These are phyloP conservation scores for Chionomys nivalis DNA, from an alignment of 2,113 vertebrate species.

Conservation along the genomic window DNA sequence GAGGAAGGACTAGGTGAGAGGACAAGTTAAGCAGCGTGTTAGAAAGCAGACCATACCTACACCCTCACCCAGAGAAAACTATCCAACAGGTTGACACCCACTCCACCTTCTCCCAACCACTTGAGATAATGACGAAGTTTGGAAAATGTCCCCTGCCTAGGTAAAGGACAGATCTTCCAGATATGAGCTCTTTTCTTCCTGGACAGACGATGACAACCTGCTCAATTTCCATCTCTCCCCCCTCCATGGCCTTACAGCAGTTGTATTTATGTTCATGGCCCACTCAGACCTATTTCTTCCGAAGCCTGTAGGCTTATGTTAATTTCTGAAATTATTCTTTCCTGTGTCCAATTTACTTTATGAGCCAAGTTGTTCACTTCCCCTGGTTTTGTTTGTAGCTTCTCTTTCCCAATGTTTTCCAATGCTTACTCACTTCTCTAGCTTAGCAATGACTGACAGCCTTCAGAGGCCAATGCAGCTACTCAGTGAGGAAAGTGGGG, in stretches of 20 bases:
- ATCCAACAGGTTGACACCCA: neutral
- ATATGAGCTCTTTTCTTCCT: constrained; percentile 30
- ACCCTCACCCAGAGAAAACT: neutral
- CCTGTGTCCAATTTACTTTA: constrained; percentile 63
- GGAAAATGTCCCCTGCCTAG: neutral
- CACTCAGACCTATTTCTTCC: constrained; percentile 62
- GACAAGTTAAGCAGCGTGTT: neutral
- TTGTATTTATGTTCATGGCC: constrained; percentile 58
- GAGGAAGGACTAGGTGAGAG: neutral
- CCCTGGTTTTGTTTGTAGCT: constrained; percentile 53
- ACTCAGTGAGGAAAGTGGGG: constrained; percentile 23
- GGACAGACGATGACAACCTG: neutral
- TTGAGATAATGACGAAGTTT: constrained; percentile 8
- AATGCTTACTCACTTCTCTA: constrained; percentile 28
- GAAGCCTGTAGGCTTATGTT: constrained; percentile 62
- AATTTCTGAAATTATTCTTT: constrained; percentile 68
- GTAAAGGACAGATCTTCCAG: constrained; percentile 4
- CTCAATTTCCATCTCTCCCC: constrained; percentile 44
- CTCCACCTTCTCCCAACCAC: neutral
- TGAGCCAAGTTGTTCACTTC: constrained; percentile 61
- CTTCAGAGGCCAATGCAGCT: neutral
- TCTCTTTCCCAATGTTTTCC: constrained; percentile 58
- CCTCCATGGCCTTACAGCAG: neutral
- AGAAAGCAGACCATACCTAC: neutral
- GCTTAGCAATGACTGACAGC: neutral